A percentile compares a stretch with the other conserved stretches of the same genome.
These are phyloP conservation scores for Heliopora coerulea DNA, from an alignment of 92 coral and sea anemone genomes.

Conservation along the genomic window DNA sequence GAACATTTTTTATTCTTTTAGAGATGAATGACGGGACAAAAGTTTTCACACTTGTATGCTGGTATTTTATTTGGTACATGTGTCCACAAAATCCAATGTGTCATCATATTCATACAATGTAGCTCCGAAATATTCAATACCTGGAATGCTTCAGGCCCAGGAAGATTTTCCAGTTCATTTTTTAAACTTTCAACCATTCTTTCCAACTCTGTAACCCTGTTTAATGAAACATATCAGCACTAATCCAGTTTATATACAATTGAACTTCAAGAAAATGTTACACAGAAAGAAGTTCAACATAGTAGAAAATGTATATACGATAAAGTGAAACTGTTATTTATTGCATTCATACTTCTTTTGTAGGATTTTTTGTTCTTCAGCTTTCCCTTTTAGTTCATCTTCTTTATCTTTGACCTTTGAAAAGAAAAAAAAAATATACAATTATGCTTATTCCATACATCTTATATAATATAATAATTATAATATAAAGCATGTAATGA, in stretches of 20 bases:
- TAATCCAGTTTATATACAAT: not conserved
- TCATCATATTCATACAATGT: no score
- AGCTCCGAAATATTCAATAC: no score
- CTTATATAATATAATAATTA: not conserved
- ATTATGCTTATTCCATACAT: not conserved
- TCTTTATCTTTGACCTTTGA: slow-evolving; percentile 73
- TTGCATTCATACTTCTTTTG: slow-evolving; percentile 90
- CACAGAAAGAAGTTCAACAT: not conserved
- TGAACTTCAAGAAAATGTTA: not conserved
- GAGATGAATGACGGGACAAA: no score
- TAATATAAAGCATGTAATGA: not conserved
- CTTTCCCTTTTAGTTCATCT: slow-evolving; percentile 75
- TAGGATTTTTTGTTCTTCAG: slow-evolving; percentile 75
- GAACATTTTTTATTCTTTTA: no score
- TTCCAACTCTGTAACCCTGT: slow-evolving; percentile 78
- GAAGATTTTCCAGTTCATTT: slow-evolving; percentile 77
- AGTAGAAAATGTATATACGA: no score
- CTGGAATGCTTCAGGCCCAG: slow-evolving; percentile 81
- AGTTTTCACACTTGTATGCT: no score
- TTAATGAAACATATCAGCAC: not conserved
- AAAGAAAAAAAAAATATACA: not conserved
- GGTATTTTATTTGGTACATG: no score
- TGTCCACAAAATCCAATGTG: no score
- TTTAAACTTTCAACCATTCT: slow-evolving; percentile 71
- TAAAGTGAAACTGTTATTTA: no score